Evolutionary conservation across 1,140 invertebrate species (phyloP), one percentile per base, ranked within the genome.

Genomic region (Trachymyrmex cornetzi): DNA sequence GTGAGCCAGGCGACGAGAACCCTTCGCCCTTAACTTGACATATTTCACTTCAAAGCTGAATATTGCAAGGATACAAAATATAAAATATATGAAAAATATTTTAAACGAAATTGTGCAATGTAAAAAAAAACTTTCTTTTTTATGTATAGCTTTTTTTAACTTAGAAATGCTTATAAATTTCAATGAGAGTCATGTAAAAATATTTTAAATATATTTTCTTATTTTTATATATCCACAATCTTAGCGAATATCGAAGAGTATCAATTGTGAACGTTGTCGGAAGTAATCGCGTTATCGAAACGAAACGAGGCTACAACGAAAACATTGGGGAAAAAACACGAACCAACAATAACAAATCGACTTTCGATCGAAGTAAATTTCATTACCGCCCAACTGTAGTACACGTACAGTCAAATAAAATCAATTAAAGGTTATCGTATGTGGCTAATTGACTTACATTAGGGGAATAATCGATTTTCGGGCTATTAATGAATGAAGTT

Each of bases 401-500:
- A 30, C 22, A 61, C 22, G 63, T 27, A 48, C 63, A 9, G 16
- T 50, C 50, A 64, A 64, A 59, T 82, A 80, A 86, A 85, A 89
- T 85, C 88, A 89, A 79, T 89, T 53, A 59, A 22, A 34, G 72
- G 63, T 74, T 57, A 63, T 79, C 74, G 80, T 19, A 64, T 30
- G 59, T 22, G 44, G 63, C 87, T 89, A 86, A 89, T 87, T 86
- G 87, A 63, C 27, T 34, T 27, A 59, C 81, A 69, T 81, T 77
- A 79, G 55, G 34, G 19, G 22, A 50, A 59, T 85, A 71, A 89
- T 88, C 88, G 87, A 89, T 89, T 74, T 67, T 77, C 53, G 22
- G n/a, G 59, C 71, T 88, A 85, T 89, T 89, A 89, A 89, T 88
- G 82, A 85, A 86, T 63, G 71, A 80, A 89, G 80, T 89, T 77